Evolutionary conservation across 2,797 vertebrate species (phyloP), one percentile per base, ranked within the genome.

Genomic region (Garrulus glandarius): DNA sequence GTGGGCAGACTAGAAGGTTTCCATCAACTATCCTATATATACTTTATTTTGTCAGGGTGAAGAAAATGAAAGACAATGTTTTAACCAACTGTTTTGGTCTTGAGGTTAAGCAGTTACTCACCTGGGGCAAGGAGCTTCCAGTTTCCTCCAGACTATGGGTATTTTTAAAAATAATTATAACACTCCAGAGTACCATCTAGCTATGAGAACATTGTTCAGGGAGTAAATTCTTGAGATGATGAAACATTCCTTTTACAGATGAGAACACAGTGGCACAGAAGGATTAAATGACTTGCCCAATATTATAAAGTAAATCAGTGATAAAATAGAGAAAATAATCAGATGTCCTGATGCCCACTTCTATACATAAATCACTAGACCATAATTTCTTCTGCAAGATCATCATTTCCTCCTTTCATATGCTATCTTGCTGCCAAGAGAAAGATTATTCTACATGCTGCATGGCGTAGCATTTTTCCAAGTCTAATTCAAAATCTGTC

Each of bases 401-500:
- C 75, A 72, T 78, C 0, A 14, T 87, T 93, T 91, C 36, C 55
- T 89, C 61, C 65, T 94, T 91, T 89, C 69, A 55, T 89, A 72
- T 32, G 71, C 89, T 91, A 76, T 76, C 56, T 59, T 84, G 37
- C 69, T 74, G 55, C 47, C 79, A 92, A 93, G 80, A 93, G 63
- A 44, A 94, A 80, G 69, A 93, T 93, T 84, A 91, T 93, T 93
- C 70, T 92, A 81, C 56, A 29, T 84, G 80, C 91, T 63, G 46
- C 59, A 84, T 32, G 52, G 20, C 86, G 59, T 56, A 93, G 89
- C 83, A 88, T 93, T 96, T 95, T 96, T 94, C 83, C 83, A 95
- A 95, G 87, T 84, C 89, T 84, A 95, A 93, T 94, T 94, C 94
- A 90, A 87, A 95, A 71, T 39, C 80, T 91, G 59, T 87, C 93